Evolutionary conservation across 2,113 vertebrate species (phyloP), one percentile per base, ranked within the genome.

Genomic region (Agelaius phoeniceus): DNA sequence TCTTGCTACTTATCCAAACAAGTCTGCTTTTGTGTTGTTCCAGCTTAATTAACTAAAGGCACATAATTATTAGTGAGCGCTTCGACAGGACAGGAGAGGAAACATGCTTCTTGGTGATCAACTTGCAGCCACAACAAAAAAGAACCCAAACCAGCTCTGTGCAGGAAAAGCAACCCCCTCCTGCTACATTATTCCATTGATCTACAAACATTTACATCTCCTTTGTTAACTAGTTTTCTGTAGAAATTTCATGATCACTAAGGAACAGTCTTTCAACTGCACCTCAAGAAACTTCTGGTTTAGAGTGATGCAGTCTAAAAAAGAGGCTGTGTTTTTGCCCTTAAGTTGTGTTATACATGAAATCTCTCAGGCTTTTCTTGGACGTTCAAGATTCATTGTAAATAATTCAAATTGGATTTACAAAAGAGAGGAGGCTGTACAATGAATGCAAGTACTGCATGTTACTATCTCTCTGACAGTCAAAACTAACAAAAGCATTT

Each of bases 141-240:
- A 51, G 31, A 87, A 0, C 16, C 28, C 26, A 86, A 86, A 68
- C n/a, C 16, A 61, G 82, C 96, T 96, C 92, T 98, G 91, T 93
- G 91, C 85, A 96, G 90, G 63, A 94, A 97, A 96, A 41, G 73
- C 96, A 97, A 88, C 97, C 98, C 98, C 98, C 98, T 98, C 98
- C 97, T 96, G 97, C 94, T 97, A 96, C 97, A 98, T 98, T 98
- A 98, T 98, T 94, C 98, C 87, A 97, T 85, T 97, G 97, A 98
- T 97, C 95, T 94, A 96, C 97, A 98, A 98, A 97, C 97, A 98
- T 98, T 98, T 98, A 98, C 98, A 98, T 98, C 97, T 97, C 96
- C 85, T 98, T 98, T 98, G 98, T 98, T 94, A 97, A 96, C 73
- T 69, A 87, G 96, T 96, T 97, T 98, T 97, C 97, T 97, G 97